These are phyloP conservation scores for Oryctolagus cuniculus DNA, from an alignment of 2,113 vertebrate genomes.

Conservation along the genomic window mOryCun1.1 NC_091438.1:134014001-134014500, in stretches of 20 bases:
- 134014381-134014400: neutral
- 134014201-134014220: neutral
- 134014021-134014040: neutral
- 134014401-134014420: neutral
- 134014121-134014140: neutral
- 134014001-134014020: neutral
- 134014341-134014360: neutral
- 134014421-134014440: neutral
- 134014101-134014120: neutral
- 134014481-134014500: slow-evolving; percentile 47
- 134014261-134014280: neutral
- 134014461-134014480: neutral
- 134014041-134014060: neutral
- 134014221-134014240: neutral
- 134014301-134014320: neutral
- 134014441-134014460: neutral
- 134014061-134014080: neutral
- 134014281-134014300: neutral
- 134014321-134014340: neutral
- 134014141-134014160: neutral
- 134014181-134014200: neutral
- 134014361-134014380: neutral
- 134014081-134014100: slow-evolving; percentile 46
- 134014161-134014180: neutral
- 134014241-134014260: neutral